Conservation (phyloP, 1,140 invertebrate species). For the Bombus turneri region DNA sequence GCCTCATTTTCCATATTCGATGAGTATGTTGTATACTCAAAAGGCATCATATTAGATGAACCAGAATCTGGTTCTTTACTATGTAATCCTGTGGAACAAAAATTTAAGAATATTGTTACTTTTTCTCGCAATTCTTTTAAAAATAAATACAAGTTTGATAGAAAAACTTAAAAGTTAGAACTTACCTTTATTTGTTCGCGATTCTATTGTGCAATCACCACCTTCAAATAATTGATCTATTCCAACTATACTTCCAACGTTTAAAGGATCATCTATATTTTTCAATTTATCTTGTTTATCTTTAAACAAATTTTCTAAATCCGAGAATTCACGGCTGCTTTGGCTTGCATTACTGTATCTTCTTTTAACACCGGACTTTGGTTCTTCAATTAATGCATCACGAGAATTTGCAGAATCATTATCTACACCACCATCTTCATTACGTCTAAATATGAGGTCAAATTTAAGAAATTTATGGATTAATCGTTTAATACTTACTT, state of each 20-base stretch:
- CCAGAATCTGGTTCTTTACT: slow-evolving; percentile 82
- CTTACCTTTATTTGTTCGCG: slow-evolving; percentile 82
- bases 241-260: slow-evolving; percentile 79
- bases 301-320: slow-evolving; percentile 70
- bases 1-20: slow-evolving; percentile 83
- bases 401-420: slow-evolving; percentile 79
- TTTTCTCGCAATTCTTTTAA: neutral
- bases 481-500: slow-evolving; percentile 10
- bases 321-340: slow-evolving; percentile 79
- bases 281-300: slow-evolving; percentile 74
- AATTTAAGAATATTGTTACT: slow-evolving; percentile 4
- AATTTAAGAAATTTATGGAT: slow-evolving; percentile 18
- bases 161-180: slow-evolving; percentile 4
- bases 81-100: slow-evolving; percentile 73
- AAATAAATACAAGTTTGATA: neutral
- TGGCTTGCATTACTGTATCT: slow-evolving; percentile 80
- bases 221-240: slow-evolving; percentile 84
- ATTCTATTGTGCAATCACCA: slow-evolving; percentile 76
- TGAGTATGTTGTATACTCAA: neutral
- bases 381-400: slow-evolving; percentile 77
- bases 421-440: slow-evolving; percentile 75
- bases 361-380: slow-evolving; percentile 71
- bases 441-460: slow-evolving; percentile 67
- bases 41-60: slow-evolving; percentile 83
- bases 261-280: slow-evolving; percentile 75